A percentile compares a stretch with the other conserved stretches of the same genome.
These are phyloP conservation scores for Limnodromus scolopaceus DNA, from an alignment of 2,797 vertebrate genomes.

Conservation along the genomic window DNA sequence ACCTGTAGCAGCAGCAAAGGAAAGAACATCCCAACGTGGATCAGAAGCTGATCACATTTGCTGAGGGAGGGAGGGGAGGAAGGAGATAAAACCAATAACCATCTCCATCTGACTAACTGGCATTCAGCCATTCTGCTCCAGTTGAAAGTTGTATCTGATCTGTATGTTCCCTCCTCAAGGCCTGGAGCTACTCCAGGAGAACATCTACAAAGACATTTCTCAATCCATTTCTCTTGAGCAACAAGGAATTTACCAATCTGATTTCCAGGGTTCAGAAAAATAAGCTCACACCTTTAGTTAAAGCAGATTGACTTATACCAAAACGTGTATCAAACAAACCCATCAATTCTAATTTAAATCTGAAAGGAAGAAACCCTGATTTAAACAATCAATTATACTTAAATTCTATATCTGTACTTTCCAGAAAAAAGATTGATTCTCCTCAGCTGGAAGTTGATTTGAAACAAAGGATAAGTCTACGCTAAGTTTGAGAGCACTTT, in stretches of 20 bases:
- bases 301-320: not conserved
- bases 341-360: not conserved
- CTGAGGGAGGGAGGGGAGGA: not conserved
- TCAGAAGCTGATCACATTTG: not conserved
- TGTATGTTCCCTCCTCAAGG: not conserved
- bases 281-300: not conserved
- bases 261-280: conserved; percentile 1
- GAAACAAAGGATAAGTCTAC: not conserved
- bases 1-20: not conserved
- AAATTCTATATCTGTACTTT: not conserved
- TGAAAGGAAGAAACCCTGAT: not conserved
- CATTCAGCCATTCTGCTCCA: not conserved
- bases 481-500: not conserved
- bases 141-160: not conserved
- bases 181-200: not conserved
- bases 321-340: not conserved
- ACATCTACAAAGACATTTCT: not conserved
- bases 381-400: not conserved
- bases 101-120: not conserved
- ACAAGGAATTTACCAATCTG: not conserved
- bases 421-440: not conserved
- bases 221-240: not conserved
- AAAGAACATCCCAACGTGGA: not conserved
- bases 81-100: not conserved
- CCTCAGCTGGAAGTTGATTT: not conserved